Percentiles rank a stretch among this genome's conserved stretches.
These are phyloP conservation scores for Heterodera filipjevi DNA, from an alignment of 2,888 invertebrate species.

Conservation along the genomic window DNA sequence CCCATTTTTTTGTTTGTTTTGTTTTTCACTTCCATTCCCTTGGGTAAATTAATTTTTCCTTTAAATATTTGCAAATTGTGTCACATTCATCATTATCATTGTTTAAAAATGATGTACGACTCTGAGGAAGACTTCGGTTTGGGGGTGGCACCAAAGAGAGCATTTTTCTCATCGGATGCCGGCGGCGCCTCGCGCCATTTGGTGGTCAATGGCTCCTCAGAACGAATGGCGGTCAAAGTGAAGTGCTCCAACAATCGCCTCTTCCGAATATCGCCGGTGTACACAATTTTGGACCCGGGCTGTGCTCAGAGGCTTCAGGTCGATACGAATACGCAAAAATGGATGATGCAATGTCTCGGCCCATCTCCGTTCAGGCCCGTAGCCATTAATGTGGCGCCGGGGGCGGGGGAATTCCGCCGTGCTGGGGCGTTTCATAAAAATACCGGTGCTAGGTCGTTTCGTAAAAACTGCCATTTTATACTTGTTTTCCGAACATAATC, in stretches of 20 bases:
- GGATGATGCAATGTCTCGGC: no score
- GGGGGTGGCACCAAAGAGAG: conserved; percentile 54
- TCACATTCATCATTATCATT: not conserved
- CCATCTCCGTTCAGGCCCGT: no score
- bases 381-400: no score
- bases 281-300: conserved; percentile 57
- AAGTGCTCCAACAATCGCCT: conserved; percentile 61
- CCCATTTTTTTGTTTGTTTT: not conserved
- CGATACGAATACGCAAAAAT: not conserved
- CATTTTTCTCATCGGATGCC: conserved; percentile 44
- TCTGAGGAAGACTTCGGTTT: conserved; percentile 56
- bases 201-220: conserved; percentile 58
- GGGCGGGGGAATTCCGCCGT: no score
- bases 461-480: no score
- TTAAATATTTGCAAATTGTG: not conserved
- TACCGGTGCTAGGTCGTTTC: no score
- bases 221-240: conserved; percentile 58
- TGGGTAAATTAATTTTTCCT: not conserved
- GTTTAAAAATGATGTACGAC: conserved; percentile 1
- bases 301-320: conserved; percentile 56
- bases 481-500: no score
- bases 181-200: conserved; percentile 61
- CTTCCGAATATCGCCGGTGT: conserved; percentile 61
- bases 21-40: not conserved
- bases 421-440: no score